Base-by-base conservation (phyloP, 1,140 invertebrate species). In the Solenopsis fugax region DNA sequence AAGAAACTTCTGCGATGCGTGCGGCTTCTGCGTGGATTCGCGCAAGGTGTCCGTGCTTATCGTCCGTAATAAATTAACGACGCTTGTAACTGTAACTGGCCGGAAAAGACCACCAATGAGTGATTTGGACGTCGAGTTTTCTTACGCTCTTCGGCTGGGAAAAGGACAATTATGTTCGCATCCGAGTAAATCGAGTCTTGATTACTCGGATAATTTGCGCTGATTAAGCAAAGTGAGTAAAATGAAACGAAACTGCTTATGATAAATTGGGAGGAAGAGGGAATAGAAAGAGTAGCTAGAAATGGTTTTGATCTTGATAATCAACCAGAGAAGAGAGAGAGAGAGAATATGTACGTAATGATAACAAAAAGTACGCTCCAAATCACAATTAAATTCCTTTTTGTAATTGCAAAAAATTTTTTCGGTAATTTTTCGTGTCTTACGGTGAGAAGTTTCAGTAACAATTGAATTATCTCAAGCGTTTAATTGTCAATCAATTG, bases 401-500 rank as follows among this genome's bases (percentile, higher is more conserved):
- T 24, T 34, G 52, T 50, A 29, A 52, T 34, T 34, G 4, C 6
- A n/a, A 52, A 2, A 50, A 54, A 29, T 13, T 58, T 21, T 16
- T 29, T 77, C 2, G 0, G 16, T n/a, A 45, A 48, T 29, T 5
- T 16, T 6, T 18, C 21, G 9, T 29, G 7, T 18, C 34, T 29
- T 24, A 6, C 16, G 5, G 1, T 29, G 9, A 1, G 1, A 18
- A 10, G 6, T 81, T 69, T 41, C 12, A 52, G 52, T 5, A 2
- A 69, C 76, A 80, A 80, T 80, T 16, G 34, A 52, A 34, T 18
- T 21, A 50, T n/a, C n/a, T 69, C 3, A 48, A 29, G 64, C 77
- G 48, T 48, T 84, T 84, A 75, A 84, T 84, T 84, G 80, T 29
- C 69, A 18, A 73, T 73, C 80, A 37, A 34, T 84, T 45, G 64